A percentile compares a stretch with the other conserved stretches of the same genome.
Evolutionary conservation across 2,888 invertebrate genomes (phyloP).

Genomic region (Cantharis flavilabris): DNA sequence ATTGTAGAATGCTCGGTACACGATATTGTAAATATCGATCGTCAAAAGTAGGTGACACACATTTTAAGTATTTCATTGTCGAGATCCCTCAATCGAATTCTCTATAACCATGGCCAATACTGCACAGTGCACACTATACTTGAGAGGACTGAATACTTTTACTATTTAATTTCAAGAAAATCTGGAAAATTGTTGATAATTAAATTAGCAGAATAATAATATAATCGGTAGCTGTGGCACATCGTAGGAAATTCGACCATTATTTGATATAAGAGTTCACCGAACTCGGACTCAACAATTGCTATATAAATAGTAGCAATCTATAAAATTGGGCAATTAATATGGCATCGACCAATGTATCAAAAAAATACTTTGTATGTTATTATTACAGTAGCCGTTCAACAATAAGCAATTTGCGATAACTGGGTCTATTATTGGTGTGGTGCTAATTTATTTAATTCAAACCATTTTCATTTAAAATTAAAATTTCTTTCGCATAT

Average conservation of each 20-base stretch:
- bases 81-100: constrained; percentile 31
- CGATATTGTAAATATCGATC: constrained; percentile 25
- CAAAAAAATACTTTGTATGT: neutral
- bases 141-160: neutral
- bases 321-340: constrained; percentile 28
- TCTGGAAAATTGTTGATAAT: neutral
- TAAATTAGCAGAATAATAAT: neutral
- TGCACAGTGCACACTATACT: neutral
- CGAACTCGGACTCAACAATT: constrained; percentile 18
- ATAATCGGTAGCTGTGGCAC: neutral
- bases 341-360: constrained; percentile 26
- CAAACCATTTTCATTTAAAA: neutral
- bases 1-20: neutral
- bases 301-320: constrained; percentile 16
- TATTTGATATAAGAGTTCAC: constrained; percentile 18
- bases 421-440: neutral
- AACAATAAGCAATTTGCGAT: neutral
- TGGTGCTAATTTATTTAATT: neutral
- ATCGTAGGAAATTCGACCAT: neutral
- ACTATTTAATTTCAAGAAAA: neutral
- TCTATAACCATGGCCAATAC: neutral
- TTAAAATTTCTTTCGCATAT: neutral
- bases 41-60: constrained; percentile 33
- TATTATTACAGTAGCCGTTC: neutral
- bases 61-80: constrained; percentile 35